These are phyloP conservation scores for Oedothorax gibbosus DNA, from an alignment of 1,140 invertebrate species.

Conservation along the genomic window DNA sequence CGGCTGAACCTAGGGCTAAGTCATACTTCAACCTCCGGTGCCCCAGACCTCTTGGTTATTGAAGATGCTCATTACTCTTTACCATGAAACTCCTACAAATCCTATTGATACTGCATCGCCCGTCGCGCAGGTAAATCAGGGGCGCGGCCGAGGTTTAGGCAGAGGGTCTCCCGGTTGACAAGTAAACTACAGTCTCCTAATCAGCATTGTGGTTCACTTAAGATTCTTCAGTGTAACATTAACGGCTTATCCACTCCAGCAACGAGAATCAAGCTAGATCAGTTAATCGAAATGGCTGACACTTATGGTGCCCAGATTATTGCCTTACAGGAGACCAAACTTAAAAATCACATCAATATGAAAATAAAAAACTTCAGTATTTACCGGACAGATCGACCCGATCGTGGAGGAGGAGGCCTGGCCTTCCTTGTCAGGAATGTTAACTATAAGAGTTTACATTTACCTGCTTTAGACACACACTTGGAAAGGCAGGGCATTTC, in stretches of 20 bases:
- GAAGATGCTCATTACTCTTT: too few relatives aligned
- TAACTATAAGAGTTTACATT: slow-evolving; percentile 1
- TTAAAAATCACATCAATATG: neutral
- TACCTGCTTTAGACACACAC: neutral
- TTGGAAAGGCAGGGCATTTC: neutral
- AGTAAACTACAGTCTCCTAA: slow-evolving; percentile 15
- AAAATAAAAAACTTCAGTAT: slow-evolving; percentile 3
- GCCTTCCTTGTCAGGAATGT: slow-evolving; percentile 4
- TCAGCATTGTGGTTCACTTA: neutral
- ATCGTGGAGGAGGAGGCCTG: neutral
- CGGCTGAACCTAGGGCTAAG: too few relatives aligned
- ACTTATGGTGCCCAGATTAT: neutral
- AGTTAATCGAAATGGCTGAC: slow-evolving; percentile 10
- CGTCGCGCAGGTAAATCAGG: neutral
- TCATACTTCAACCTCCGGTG: too few relatives aligned
- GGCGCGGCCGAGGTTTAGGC: neutral
- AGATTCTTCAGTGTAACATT: neutral
- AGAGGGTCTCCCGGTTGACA: slow-evolving; percentile 10
- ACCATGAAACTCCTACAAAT: too few relatives aligned
- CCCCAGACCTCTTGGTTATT: too few relatives aligned
- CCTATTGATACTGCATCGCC: too few relatives aligned
- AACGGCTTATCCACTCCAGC: neutral
- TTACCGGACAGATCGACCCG: slow-evolving; percentile 4
- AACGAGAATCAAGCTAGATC: slow-evolving; percentile 4
- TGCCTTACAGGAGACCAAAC: too few relatives aligned